Evolutionary conservation across 2,113 vertebrate genomes (phyloP).

Genomic region (Verasper variegatus): DNA sequence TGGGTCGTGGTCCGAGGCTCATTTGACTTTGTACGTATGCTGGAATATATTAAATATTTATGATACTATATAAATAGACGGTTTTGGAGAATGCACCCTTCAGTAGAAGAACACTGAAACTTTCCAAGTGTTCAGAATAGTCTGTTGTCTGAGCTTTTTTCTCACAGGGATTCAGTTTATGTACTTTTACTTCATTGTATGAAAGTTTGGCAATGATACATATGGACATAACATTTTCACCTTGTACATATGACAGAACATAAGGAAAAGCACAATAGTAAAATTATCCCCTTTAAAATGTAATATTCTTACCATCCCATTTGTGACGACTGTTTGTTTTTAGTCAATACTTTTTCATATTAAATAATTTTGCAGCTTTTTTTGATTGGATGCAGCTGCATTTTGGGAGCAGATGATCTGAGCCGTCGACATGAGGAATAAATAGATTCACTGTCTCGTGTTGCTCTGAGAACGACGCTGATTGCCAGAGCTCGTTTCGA

Average conservation of each 20-base stretch:
- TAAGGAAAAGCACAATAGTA: not conserved
- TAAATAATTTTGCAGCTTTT: slow-evolving; percentile 37
- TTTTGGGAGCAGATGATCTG: slow-evolving; percentile 26
- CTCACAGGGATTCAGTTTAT: too few relatives aligned
- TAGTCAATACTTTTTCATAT: not conserved
- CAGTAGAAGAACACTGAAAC: too few relatives aligned
- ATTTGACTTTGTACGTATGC: too few relatives aligned
- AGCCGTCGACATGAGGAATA: slow-evolving; percentile 49
- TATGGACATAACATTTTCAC: not conserved
- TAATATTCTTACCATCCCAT: slow-evolving; percentile 4
- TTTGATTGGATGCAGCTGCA: slow-evolving; percentile 44
- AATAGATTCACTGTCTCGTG: slow-evolving; percentile 39
- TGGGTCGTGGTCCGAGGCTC: too few relatives aligned
- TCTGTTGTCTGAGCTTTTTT: too few relatives aligned
- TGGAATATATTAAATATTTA: too few relatives aligned
- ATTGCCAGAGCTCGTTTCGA: slow-evolving; percentile 44
- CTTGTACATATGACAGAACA: not conserved
- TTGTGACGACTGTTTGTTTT: slow-evolving; percentile 8
- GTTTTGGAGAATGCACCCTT: too few relatives aligned
- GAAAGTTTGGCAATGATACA: too few relatives aligned
- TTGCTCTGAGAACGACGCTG: slow-evolving; percentile 28
- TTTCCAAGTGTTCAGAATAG: too few relatives aligned
- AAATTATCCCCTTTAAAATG: not conserved
- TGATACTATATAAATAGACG: too few relatives aligned
- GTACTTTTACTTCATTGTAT: too few relatives aligned